Evolutionary conservation across 2,888 invertebrate genomes (phyloP), one percentile per base, ranked within the genome.

Genomic region (Microctonus hyperodae): DNA sequence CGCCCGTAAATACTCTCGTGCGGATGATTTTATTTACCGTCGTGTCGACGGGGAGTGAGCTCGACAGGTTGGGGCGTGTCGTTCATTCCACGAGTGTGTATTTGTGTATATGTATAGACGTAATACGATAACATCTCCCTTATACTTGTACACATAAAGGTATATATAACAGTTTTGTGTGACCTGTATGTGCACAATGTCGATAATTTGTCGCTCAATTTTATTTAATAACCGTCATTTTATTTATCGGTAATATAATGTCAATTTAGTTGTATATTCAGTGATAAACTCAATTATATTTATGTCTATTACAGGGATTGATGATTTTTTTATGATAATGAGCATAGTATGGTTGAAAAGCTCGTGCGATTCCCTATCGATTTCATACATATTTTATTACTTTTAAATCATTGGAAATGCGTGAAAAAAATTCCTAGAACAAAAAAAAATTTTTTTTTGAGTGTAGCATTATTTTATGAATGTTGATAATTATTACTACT

Each of bases 21-120:
- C 72, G 65, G 71, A 75, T 75, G 75, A 78, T 77, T 78, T 78
- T 78, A 75, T 78, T 78, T 77, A 77, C 73, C 69, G 74, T 55
- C 71, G 35, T 62, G 64, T 55, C 57, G 64, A 50, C 64, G 67
- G 56, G 65, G 60, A 66, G 64, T 61, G 64, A 62, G 63, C 50
- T 33, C 16, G 48, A 60, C 60, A 31, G 48, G 60, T 60, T 31
- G 28, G 33, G 48, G 44, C 44, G 44, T 44, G 16, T 44, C 44
- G 44, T 44, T 44, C 44, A n/a, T 16, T 44, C 16, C 44, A 44
- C 44, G n/a, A 44, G 4, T 9, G 44, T 44, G 16, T 44, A 20
- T 44, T 20, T 44, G 7, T 44, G 16, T 7, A 7, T 44, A 16
- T 44, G 16, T 44, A 44, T 13, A 40, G 13, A 44, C 9, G 16